phyloP scores from a whole-genome alignment of 2,113 vertebrate species.

The Pachypanchax playfairii region DNA sequence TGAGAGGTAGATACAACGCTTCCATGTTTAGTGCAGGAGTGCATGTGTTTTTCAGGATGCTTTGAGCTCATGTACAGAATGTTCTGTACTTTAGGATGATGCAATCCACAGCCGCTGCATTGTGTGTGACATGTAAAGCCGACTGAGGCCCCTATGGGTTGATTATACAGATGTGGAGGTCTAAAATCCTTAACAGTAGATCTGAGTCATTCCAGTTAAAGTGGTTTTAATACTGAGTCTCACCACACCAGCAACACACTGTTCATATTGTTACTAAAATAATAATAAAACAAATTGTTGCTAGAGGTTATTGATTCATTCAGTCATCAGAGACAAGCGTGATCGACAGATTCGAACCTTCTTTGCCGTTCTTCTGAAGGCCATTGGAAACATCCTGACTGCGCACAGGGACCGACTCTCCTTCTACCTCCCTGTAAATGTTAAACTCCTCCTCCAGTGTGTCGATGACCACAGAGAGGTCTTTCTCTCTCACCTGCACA shows the following conservation, averaged over 20 bases:
- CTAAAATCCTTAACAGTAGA: no score
- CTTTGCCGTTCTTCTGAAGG: conserved; percentile 83
- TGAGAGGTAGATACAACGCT: no score
- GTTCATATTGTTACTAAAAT: background rate
- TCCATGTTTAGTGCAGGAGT: no score
- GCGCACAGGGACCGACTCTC: conserved; percentile 84
- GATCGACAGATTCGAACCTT: conserved; percentile 56
- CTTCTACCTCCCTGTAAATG: conserved; percentile 89
- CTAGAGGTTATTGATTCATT: conserved; percentile 4
- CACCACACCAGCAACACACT: no score
- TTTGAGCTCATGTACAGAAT: background rate
- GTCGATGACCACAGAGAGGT: conserved; percentile 88
- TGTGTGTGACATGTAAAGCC: background rate
- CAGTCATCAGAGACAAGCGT: background rate
- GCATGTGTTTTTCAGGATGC: background rate
- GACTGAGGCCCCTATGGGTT: no score
- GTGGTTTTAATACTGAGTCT: no score
- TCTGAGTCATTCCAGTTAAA: no score
- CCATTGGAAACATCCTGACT: conserved; percentile 81
- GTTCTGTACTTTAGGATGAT: background rate
- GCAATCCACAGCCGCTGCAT: background rate
- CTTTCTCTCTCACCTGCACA: conserved; percentile 89
- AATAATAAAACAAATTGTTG: no score
- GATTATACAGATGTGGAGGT: no score
- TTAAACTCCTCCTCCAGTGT: conserved; percentile 91